Evolutionary conservation across 2,888 invertebrate species (phyloP).

Genomic region (Cristatella mucedo): DNA sequence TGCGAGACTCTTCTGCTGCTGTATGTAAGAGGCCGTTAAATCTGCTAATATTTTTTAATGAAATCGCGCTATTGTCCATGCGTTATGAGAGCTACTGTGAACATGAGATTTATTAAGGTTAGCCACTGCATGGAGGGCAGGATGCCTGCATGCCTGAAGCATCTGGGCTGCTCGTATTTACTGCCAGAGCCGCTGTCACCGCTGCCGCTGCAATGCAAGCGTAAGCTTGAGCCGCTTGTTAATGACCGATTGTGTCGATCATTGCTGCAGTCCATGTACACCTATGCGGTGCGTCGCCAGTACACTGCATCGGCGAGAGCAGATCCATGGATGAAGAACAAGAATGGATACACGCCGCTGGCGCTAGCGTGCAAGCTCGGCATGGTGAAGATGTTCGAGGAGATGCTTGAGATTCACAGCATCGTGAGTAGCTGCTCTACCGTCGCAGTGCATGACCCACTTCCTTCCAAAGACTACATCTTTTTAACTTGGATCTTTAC

Average conservation of each 20-base stretch:
- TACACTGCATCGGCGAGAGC: constrained; percentile 56
- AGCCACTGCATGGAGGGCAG: neutral
- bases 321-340: constrained; percentile 73
- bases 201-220: too few species aligned
- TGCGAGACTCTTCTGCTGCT: too few species aligned
- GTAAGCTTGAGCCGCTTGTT: too few species aligned
- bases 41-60: too few species aligned
- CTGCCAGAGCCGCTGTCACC: too few species aligned
- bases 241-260: too few species aligned
- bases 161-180: too few species aligned
- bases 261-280: constrained; percentile 77
- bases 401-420: constrained; percentile 72
- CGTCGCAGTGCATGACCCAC: neutral
- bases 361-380: constrained; percentile 91
- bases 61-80: neutral
- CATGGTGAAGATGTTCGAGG: constrained; percentile 83
- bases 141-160: too few species aligned
- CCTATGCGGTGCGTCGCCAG: constrained; percentile 86
- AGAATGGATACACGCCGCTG: constrained; percentile 76
- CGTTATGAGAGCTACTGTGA: neutral
- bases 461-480: too few species aligned
- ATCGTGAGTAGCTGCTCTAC: too few species aligned
- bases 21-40: too few species aligned
- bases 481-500: too few species aligned
- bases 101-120: neutral